Base-by-base conservation (phyloP, 1,140 invertebrate species). In the Caerostris extrusa region DNA sequence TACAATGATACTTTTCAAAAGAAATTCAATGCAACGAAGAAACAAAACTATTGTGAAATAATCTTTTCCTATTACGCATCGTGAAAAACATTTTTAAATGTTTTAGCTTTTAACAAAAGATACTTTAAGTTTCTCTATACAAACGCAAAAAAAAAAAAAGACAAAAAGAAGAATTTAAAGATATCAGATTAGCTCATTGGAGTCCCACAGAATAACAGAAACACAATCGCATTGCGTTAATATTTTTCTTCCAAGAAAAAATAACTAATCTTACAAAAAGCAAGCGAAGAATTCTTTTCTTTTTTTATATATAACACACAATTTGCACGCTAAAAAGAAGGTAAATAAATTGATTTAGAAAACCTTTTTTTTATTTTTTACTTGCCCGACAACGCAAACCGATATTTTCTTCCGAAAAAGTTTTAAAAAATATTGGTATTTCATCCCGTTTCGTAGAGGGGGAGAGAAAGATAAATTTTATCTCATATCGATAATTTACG, bases 391-490 rank as follows among this genome's bases (percentile, higher is more conserved):
- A 56, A 58, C 3, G 50, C 71, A 81, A 56, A 57, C 82, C 82
- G 82, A 83, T 83, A 83, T 77, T 77, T 64, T 77, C 71, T 34
- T 50, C 53, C 71, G 10, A 3, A 17, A 87, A 87, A 87, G 85
- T 87, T 87, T 87, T 53, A 64, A 83, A n/a, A 87, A 87, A 87
- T 87, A 87, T 87, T 87, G 85, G 85, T 34, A 64, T 87, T 87
- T 87, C 85, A 87, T 87, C 71, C 19, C 8, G 19, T 12, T 53
- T 50, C 3, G 71, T 50, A 60, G 56, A 61, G 58, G 34, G 10
- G 64, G 17, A 64, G 53, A 34, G 34, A 60, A 61, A n/a, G 60
- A 87, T 57, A 87, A 61, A 67, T 77, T 77, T 77, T 77, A 77
- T 64, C 85, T 87, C 60, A 87, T 57, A 87, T 64, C 85, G 85